A percentile compares a stretch with the other conserved stretches of the same genome.
Conservation (phyloP, 2,113 vertebrate species). For the Hylia prasina region DNA sequence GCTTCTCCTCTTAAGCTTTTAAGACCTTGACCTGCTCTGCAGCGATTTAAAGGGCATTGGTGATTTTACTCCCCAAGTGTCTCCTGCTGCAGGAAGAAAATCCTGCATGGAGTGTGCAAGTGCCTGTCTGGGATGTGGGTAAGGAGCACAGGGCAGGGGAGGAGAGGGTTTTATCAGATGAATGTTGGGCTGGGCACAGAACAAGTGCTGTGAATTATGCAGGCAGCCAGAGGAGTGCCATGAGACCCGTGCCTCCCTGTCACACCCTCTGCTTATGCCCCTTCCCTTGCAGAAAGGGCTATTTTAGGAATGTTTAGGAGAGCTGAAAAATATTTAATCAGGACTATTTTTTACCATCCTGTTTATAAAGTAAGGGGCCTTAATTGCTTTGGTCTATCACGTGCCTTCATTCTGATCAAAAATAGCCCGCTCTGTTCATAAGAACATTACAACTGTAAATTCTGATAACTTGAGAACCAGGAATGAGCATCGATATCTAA, state of each 20-base stretch:
- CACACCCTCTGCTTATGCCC: background rate
- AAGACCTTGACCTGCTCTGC: background rate
- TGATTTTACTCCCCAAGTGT: background rate
- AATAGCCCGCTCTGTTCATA: background rate
- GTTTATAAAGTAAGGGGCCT: background rate
- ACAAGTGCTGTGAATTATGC: background rate
- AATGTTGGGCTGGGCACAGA: background rate
- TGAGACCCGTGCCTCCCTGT: fast-evolving
- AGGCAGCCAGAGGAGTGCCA: background rate
- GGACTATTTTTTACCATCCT: background rate
- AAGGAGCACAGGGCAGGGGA: background rate
- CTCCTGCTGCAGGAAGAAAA: background rate
- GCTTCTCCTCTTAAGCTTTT: slow-evolving; percentile 42
- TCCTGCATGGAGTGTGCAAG: background rate
- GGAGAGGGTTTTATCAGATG: background rate
- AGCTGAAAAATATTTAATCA: slow-evolving; percentile 10
- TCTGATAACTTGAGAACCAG: slow-evolving; percentile 47
- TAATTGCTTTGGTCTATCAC: background rate
- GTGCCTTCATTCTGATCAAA: background rate
- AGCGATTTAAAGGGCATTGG: background rate
- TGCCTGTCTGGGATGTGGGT: background rate
- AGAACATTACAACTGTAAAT: slow-evolving; percentile 19
- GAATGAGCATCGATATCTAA: background rate
- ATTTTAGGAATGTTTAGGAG: background rate
- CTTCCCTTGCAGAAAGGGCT: background rate